Evolutionary conservation across 2,797 vertebrate genomes (phyloP).

Genomic region (Sparus aurata): DNA sequence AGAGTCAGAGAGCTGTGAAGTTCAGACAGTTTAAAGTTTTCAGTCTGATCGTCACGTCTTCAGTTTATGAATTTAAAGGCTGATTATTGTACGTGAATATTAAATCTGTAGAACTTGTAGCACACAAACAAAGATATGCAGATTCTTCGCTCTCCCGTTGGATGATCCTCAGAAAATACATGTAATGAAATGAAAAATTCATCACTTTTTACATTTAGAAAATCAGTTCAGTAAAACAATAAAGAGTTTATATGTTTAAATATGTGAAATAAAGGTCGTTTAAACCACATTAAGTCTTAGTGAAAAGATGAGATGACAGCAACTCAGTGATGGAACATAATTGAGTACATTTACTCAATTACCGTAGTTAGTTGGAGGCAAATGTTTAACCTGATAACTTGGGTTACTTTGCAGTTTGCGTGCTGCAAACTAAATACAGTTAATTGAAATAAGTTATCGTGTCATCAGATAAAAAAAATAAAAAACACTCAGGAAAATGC

Average conservation of each 20-base stretch:
- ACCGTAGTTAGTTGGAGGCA: no score
- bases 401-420: no score
- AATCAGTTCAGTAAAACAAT: background rate
- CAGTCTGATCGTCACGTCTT: background rate
- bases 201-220: background rate
- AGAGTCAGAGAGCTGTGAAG: background rate
- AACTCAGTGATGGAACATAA: background rate
- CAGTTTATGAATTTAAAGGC: background rate
- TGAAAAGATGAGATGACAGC: no score
- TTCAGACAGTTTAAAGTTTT: background rate
- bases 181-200: background rate
- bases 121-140: background rate
- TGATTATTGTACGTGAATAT: background rate
- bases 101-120: rapidly evolving
- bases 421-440: no score
- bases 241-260: background rate
- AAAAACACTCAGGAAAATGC: no score
- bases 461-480: no score
- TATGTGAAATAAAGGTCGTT: background rate
- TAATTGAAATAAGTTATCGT: no score
- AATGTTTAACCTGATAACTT: no score
- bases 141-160: background rate
- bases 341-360: no score
- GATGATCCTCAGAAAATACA: background rate
- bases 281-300: background rate